Evolutionary conservation across 2,113 vertebrate genomes (phyloP).

Genomic region (Leuciscus idus): DNA sequence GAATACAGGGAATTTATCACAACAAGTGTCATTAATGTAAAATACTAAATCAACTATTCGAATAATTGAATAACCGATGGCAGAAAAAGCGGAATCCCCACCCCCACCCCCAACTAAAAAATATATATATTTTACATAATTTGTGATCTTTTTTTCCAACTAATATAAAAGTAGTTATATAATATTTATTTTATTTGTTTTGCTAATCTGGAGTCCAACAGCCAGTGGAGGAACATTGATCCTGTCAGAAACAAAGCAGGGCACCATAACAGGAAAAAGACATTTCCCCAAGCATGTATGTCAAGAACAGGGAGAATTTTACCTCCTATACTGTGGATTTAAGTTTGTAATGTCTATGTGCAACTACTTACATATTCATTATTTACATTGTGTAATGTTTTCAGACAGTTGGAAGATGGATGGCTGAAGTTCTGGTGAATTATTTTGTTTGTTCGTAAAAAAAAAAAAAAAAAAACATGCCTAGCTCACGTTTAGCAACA

Average conservation of each 20-base stretch:
- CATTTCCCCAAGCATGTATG: not conserved
- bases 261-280: conserved; percentile 22
- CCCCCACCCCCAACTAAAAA: too few relatives aligned
- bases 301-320: not conserved
- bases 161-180: too few relatives aligned
- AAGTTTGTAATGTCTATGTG: not conserved
- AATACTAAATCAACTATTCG: too few relatives aligned
- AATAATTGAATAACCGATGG: too few relatives aligned
- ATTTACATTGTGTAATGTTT: not conserved
- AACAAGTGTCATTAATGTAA: too few relatives aligned
- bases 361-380: not conserved
- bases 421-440: not conserved
- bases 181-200: too few relatives aligned
- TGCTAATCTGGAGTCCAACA: not conserved
- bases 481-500: not conserved
- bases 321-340: not conserved
- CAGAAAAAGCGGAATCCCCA: too few relatives aligned
- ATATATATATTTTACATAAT: too few relatives aligned
- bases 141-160: too few relatives aligned
- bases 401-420: not conserved
- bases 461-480: not conserved
- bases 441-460: not conserved
- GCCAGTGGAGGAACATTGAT: not conserved
- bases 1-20: too few relatives aligned
- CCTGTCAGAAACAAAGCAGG: not conserved